A percentile compares a stretch with the other conserved stretches of the same genome.
phyloP scores from a whole-genome alignment of 2,888 invertebrate species.

The Chydorus sphaericus region DNA sequence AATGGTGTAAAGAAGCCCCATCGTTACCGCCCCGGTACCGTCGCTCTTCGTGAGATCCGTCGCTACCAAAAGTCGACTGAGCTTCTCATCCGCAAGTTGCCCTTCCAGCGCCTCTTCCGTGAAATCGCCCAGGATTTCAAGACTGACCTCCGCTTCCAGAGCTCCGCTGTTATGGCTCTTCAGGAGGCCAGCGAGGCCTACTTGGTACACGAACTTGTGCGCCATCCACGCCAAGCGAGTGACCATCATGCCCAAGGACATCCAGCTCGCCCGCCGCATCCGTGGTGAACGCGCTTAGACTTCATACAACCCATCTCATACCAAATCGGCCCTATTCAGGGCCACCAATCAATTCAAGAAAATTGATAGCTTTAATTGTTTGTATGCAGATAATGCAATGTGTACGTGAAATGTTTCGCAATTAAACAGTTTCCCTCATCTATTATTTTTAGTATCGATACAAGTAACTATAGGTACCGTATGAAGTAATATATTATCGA shows the following conservation, averaged over 20 bases:
- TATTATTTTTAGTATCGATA: too few relatives aligned
- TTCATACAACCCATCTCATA: too few relatives aligned
- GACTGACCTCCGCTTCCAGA: slow-evolving; percentile 15
- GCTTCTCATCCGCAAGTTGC: slow-evolving; percentile 34
- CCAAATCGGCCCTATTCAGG: too few relatives aligned
- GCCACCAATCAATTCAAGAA: too few relatives aligned
- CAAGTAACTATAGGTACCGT: too few relatives aligned
- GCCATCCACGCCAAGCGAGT: slow-evolving; percentile 95
- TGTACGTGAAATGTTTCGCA: too few relatives aligned
- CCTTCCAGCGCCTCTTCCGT: slow-evolving; percentile 34
- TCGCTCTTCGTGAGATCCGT: slow-evolving; percentile 36
- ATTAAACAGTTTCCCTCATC: too few relatives aligned
- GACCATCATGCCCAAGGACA: slow-evolving; percentile 96
- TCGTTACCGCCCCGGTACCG: slow-evolving; percentile 35
- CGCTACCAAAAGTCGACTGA: slow-evolving; percentile 37
- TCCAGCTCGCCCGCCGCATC: slow-evolving; percentile 89
- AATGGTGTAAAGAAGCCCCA: slow-evolving; percentile 38
- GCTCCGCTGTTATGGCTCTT: slow-evolving; percentile 11
- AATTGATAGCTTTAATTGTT: too few relatives aligned
- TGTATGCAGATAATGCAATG: too few relatives aligned
- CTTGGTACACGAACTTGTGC: slow-evolving; percentile 90
- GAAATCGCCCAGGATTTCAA: slow-evolving; percentile 30
- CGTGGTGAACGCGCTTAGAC: slow-evolving; percentile 88
- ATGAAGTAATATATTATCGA: too few relatives aligned
- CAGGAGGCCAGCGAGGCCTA: slow-evolving; percentile 82